Conservation (phyloP, 2,113 vertebrate species). For the Ascaphus truei region DNA sequence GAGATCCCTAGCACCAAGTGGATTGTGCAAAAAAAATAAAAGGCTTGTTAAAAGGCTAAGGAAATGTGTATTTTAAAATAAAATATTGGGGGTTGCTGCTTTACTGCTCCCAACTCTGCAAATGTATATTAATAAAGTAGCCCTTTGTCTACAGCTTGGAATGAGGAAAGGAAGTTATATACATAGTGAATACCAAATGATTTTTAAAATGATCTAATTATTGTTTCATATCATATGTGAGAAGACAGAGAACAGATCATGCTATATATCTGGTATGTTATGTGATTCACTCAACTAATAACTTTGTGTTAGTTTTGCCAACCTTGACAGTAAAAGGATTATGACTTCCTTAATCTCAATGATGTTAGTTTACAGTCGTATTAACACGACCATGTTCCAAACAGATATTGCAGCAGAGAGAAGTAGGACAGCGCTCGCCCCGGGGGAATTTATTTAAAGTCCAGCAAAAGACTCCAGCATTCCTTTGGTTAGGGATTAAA, state of each 20-base stretch:
- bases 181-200: slow-evolving; percentile 18
- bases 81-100: background rate
- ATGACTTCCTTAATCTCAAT: slow-evolving; percentile 66
- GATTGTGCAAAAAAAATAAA: background rate
- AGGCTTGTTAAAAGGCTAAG: background rate
- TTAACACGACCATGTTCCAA: slow-evolving; percentile 57
- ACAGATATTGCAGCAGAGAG: slow-evolving; percentile 60
- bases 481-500: slow-evolving; percentile 74
- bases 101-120: background rate
- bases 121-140: slow-evolving; percentile 16
- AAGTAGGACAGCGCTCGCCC: slow-evolving; percentile 73
- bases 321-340: slow-evolving; percentile 40
- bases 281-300: slow-evolving; percentile 27
- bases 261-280: background rate
- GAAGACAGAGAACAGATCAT: background rate
- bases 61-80: slow-evolving; percentile 11
- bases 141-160: background rate
- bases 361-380: slow-evolving; percentile 59
- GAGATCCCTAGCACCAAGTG: no score
- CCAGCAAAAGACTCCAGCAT: slow-evolving; percentile 64
- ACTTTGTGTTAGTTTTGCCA: background rate
- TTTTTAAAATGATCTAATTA: slow-evolving; percentile 32
- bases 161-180: background rate
- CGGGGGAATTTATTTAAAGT: slow-evolving; percentile 66
- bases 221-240: background rate